These are phyloP conservation scores for Octonoba sinensis DNA, from an alignment of 2,888 invertebrate species.

Conservation along the genomic window DNA sequence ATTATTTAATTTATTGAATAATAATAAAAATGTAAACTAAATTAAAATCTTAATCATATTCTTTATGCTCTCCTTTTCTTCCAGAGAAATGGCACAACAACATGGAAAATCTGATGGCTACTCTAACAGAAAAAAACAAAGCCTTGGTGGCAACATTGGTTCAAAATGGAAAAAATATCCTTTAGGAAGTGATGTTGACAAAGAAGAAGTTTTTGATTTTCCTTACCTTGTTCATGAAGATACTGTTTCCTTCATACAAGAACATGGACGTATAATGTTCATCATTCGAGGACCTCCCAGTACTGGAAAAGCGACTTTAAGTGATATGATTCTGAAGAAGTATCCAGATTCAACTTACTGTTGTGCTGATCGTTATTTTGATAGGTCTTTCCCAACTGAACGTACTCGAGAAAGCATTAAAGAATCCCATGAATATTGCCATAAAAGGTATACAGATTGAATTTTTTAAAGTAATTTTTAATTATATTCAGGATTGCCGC, in stretches of 20 bases:
- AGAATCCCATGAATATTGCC: conserved; percentile 47
- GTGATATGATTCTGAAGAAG: conserved; percentile 36
- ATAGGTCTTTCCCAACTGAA: conserved; percentile 26
- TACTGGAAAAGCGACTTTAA: conserved; percentile 44
- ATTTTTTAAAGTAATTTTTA: neutral
- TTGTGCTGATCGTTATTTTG: conserved; percentile 55
- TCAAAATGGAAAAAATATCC: conserved; percentile 27
- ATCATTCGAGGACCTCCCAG: conserved; percentile 57
- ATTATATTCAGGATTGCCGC: too few relatives aligned
- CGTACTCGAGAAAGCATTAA: conserved; percentile 19
- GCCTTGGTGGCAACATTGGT: too few relatives aligned
- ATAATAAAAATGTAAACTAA: too few relatives aligned
- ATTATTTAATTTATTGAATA: too few relatives aligned
- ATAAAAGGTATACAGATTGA: conserved; percentile 21
- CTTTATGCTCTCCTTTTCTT: neutral
- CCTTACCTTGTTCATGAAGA: conserved; percentile 33
- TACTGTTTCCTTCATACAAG: conserved; percentile 36
- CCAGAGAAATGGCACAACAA: neutral
- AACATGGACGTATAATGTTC: conserved; percentile 47
- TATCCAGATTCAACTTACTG: conserved; percentile 39
- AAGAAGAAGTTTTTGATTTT: conserved; percentile 43
- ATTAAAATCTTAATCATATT: neutral
- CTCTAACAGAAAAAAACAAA: too few relatives aligned
- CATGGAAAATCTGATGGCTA: neutral
- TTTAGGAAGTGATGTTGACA: conserved; percentile 43